These are phyloP conservation scores for Cataglyphis albicans DNA, from an alignment of 2,888 invertebrate genomes.

Conservation along the genomic window DNA sequence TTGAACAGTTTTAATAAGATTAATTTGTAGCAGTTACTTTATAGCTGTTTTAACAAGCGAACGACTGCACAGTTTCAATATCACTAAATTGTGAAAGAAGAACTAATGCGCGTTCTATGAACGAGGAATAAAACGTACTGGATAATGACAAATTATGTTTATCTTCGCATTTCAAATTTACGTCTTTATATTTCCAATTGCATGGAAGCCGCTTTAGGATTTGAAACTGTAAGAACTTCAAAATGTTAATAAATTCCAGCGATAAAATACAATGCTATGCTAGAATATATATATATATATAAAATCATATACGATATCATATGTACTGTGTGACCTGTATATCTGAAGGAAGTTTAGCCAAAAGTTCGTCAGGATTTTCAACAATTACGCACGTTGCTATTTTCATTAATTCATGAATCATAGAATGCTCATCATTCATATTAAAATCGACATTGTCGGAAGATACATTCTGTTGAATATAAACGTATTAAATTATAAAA, in stretches of 20 bases:
- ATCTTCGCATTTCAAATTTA: neutral
- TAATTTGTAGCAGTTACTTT: constrained; percentile 65
- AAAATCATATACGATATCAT: constrained; percentile 20
- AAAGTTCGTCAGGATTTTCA: constrained; percentile 75
- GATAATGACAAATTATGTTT: neutral
- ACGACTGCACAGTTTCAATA: constrained; percentile 53
- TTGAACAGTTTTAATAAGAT: constrained; percentile 61
- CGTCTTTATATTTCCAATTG: neutral
- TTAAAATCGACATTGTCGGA: constrained; percentile 54
- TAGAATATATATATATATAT: neutral
- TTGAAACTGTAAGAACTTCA: neutral
- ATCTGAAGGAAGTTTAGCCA: constrained; percentile 77
- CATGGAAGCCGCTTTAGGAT: neutral
- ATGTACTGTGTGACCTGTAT: constrained; percentile 75
- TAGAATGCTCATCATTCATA: constrained; percentile 71
- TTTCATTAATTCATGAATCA: constrained; percentile 77
- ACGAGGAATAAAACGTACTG: neutral
- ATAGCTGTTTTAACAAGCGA: constrained; percentile 51
- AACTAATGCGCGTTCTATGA: constrained; percentile 32
- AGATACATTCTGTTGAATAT: constrained; percentile 54
- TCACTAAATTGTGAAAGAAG: constrained; percentile 60
- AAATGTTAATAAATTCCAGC: neutral
- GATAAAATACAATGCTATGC: neutral
- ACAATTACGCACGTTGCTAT: constrained; percentile 80
- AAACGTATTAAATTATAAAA: neutral